Evolutionary conservation across 2,888 invertebrate species (phyloP).

Genomic region (Brenthis daphne): DNA sequence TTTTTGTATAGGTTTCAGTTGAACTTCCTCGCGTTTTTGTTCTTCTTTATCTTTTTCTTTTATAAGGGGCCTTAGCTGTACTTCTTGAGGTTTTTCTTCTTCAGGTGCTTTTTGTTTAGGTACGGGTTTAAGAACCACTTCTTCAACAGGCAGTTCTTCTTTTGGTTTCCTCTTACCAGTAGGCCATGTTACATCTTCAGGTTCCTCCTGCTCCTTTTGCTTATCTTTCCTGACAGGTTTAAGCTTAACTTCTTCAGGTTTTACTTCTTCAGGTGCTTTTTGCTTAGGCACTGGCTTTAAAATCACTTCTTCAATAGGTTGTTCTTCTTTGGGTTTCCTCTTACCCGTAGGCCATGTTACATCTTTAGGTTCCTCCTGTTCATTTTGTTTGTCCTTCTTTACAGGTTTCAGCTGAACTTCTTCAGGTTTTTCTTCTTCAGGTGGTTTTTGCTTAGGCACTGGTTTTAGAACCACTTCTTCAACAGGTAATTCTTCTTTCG

Average conservation of each 20-base stretch:
- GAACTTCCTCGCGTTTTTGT: constrained; percentile 60
- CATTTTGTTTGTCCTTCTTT: constrained; percentile 28
- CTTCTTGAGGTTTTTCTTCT: constrained; percentile 45
- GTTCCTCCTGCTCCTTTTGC: constrained; percentile 48
- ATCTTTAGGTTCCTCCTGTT: constrained; percentile 44
- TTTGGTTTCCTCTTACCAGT: constrained; percentile 50
- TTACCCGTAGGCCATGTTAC: constrained; percentile 34
- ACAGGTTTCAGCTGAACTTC: constrained; percentile 79
- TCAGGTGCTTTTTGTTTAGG: constrained; percentile 49
- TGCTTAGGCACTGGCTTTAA: constrained; percentile 12
- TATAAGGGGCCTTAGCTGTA: constrained; percentile 56
- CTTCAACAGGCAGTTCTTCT: constrained; percentile 62
- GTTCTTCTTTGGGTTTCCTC: constrained; percentile 43
- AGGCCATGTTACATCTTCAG: constrained; percentile 57
- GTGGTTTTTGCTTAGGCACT: constrained; percentile 45
- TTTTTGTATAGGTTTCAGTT: constrained; percentile 44
- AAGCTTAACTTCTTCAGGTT: constrained; percentile 50
- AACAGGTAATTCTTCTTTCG: constrained; percentile 54
- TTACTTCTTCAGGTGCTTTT: constrained; percentile 56
- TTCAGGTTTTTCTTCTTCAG: constrained; percentile 68
- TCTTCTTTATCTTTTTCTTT: constrained; percentile 51
- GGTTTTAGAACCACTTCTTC: constrained; percentile 69
- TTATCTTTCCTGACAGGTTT: constrained; percentile 45
- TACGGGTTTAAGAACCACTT: constrained; percentile 49
- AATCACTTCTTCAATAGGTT: constrained; percentile 46